Evolutionary conservation across 1,140 invertebrate species (phyloP).

Genomic region (Bombus fervidus): DNA sequence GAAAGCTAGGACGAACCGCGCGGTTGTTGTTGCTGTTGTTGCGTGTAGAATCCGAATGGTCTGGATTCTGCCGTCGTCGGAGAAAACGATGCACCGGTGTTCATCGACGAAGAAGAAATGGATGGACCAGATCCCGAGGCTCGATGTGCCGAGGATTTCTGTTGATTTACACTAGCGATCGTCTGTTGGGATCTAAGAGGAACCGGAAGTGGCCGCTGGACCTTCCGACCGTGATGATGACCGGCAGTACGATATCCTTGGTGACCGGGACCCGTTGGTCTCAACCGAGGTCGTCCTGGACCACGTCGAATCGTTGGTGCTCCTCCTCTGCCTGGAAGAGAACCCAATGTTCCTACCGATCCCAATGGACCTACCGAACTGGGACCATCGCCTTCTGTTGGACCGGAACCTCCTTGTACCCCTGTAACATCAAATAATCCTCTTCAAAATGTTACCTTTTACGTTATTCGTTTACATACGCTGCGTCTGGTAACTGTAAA

Average conservation of each 20-base stretch:
- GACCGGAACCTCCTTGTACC: conserved; percentile 53
- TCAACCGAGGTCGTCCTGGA: conserved; percentile 89
- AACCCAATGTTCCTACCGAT: conserved; percentile 59
- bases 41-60: conserved; percentile 81
- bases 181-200: conserved; percentile 76
- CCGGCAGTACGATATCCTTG: conserved; percentile 82
- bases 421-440: conserved; percentile 56
- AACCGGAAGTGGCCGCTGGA: conserved; percentile 79
- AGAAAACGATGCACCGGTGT: conserved; percentile 23
- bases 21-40: conserved; percentile 67
- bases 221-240: conserved; percentile 75
- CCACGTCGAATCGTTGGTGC: conserved; percentile 83
- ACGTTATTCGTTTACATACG: neutral
- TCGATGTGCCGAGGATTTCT: conserved; percentile 60
- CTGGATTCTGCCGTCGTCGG: conserved; percentile 61
- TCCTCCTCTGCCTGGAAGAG: conserved; percentile 55
- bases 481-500: no score
- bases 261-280: conserved; percentile 85
- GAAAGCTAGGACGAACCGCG: conserved; percentile 60
- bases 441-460: neutral
- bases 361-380: conserved; percentile 73
- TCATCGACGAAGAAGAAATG: conserved; percentile 7
- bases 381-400: conserved; percentile 74
- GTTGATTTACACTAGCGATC: conserved; percentile 58
- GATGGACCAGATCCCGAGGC: conserved; percentile 67